Evolutionary conservation across 2,888 invertebrate genomes (phyloP).

Genomic region (Gymnocheta viridis): DNA sequence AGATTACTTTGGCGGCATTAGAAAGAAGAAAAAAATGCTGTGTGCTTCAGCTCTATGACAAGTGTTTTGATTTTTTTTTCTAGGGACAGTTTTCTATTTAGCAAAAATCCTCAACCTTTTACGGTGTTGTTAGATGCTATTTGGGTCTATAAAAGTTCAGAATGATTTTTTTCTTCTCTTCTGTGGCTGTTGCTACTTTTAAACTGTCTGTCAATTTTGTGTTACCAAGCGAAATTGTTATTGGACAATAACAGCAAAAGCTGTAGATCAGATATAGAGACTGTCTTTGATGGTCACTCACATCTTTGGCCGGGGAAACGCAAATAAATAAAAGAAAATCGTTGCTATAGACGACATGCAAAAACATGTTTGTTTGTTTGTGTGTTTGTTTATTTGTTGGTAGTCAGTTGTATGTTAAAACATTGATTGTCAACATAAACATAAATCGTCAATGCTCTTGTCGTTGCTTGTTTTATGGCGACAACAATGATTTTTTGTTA

Average conservation of each 20-base stretch:
- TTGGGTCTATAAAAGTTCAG: slow-evolving; percentile 48
- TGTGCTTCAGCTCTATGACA: slow-evolving; percentile 42
- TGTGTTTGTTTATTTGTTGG: slow-evolving; percentile 44
- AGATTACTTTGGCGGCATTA: slow-evolving; percentile 47
- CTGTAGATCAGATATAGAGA: slow-evolving; percentile 31
- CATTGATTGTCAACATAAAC: slow-evolving; percentile 63
- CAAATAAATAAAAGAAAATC: slow-evolving; percentile 26
- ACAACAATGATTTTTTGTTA: slow-evolving; percentile 44
- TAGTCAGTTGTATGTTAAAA: slow-evolving; percentile 32
- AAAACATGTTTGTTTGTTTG: slow-evolving; percentile 60
- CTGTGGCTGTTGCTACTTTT: slow-evolving; percentile 21
- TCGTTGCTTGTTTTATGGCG: slow-evolving; percentile 46
- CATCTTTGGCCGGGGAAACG: not conserved
- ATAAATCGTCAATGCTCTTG: slow-evolving; percentile 63
- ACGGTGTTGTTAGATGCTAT: not conserved
- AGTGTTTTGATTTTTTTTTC: slow-evolving; percentile 60
- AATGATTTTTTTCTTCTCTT: slow-evolving; percentile 26
- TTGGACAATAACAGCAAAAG: slow-evolving; percentile 37
- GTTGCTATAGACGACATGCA: slow-evolving; percentile 48
- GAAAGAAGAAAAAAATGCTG: not conserved
- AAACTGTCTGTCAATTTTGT: slow-evolving; percentile 58
- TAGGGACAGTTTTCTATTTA: slow-evolving; percentile 1
- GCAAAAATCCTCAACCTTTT: not conserved
- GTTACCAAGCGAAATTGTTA: slow-evolving; percentile 62
- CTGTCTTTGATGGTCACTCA: slow-evolving; percentile 45